Base-by-base conservation (phyloP, 2,113 vertebrate genomes). In the Cisticola juncidis region DNA sequence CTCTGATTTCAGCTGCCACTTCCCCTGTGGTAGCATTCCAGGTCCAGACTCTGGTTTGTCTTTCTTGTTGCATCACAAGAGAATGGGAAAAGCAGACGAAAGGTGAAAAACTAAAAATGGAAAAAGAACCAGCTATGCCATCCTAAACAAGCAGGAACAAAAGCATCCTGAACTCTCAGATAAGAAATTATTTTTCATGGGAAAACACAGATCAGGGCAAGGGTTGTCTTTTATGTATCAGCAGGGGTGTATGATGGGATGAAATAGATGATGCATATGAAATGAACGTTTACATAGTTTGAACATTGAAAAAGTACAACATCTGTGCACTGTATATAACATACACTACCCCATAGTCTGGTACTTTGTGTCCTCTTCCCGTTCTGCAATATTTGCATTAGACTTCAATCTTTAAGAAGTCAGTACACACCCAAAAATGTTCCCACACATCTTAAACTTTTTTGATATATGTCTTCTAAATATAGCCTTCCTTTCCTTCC, bases 61-160 rank as follows among this genome's bases (percentile, higher is more conserved):
- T 79, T 51, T 56, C 35, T 72, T 28, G 2, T 35, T 14, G 15
- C 28, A 56, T 28, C 1, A 1, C 0, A 0, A 57, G 26, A 76
- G 48, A 76, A 72, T 36, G 19, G 33, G 48, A 76, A 86, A 76
- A 86, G 21, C 0, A 4, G 42, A 76, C 64, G 66, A 40, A 77
- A 65, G 51, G 21, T 62, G 40, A 64, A 87, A 90, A 71, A 48
- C 24, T 64, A 66, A 31, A 68, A 82, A 19, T 44, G 38, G 60
- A 91, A 91, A 84, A 69, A 24, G 36, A 90, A 69, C 3, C 17
- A 42, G 21, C 33, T 58, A 6, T 40, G 19, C 35, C 48, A 31
- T 65, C 28, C 31, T 56, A 66, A 81, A 74, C 79, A 65, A 77
- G 8, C 31, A 57, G n/a, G 22, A 71, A 22, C 7, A 45, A 53